Conservation (phyloP, 1,140 invertebrate species). For the Drosophila mayri region DNA sequence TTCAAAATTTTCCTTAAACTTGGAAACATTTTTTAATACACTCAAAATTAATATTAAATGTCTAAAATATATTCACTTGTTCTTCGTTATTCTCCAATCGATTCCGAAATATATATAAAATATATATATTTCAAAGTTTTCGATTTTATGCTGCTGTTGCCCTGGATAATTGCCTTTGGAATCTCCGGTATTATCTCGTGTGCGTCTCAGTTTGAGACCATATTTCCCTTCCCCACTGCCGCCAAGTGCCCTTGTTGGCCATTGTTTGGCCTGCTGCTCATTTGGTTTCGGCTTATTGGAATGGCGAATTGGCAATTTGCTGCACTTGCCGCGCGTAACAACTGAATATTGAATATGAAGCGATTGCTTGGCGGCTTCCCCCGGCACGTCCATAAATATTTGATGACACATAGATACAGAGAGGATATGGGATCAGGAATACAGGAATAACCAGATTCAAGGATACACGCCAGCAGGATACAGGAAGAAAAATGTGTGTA, state of each 20-base stretch:
- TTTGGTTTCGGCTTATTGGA: slow-evolving; percentile 62
- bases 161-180: slow-evolving; percentile 26
- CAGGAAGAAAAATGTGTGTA: slow-evolving; percentile 54
- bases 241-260: slow-evolving; percentile 24
- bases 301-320: slow-evolving; percentile 63
- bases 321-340: slow-evolving; percentile 64
- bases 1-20: too few relatives aligned
- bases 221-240: neutral
- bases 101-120: too few relatives aligned
- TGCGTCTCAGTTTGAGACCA: neutral
- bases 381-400: slow-evolving; percentile 61
- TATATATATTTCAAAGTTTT: slow-evolving; percentile 14
- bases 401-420: slow-evolving; percentile 37
- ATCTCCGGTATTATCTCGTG: neutral
- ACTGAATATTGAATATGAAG: slow-evolving; percentile 66
- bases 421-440: slow-evolving; percentile 6
- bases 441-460: slow-evolving; percentile 2
- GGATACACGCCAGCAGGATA: slow-evolving; percentile 6
- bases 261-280: slow-evolving; percentile 55
- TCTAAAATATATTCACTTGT: neutral
- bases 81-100: neutral
- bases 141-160: slow-evolving; percentile 14
- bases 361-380: slow-evolving; percentile 61
- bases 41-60: neutral
- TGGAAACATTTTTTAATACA: accelerated